Base-by-base conservation (phyloP, 2,888 invertebrate species). In the Lobophora halterata region DNA sequence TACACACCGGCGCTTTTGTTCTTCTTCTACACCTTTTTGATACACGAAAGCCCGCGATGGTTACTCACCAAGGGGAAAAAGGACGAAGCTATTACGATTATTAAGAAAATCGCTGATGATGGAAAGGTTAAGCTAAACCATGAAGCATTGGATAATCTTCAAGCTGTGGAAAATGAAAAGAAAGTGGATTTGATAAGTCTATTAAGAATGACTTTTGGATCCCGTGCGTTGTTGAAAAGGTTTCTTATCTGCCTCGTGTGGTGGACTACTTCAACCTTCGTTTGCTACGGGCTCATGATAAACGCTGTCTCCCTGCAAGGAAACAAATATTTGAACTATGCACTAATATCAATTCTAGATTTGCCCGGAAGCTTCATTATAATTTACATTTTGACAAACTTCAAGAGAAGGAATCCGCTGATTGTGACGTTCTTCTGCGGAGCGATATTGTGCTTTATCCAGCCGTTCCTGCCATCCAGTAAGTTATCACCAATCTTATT, bases 11-110 rank as follows among this genome's bases (percentile, higher is more conserved):
- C 92, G 0, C 64, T 94, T 4, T 65, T 93, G 0, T 90, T 93
- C 46, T 63, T 94, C 26, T 68, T 89, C 3, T 93, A 93, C 58
- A 87, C 90, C 24, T 92, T 91, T 86, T 56, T 91, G 0, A 73
- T 93, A 20, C 93, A 93, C 3, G 94, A 94, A 72, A 93, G 93
- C 31, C 89, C 93, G n/a, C 87, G 95, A 60, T 95, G 95, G 95
- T 82, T 95, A 2, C 72, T 94, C n/a, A 91, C 91, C 9, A 92
- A 92, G 65, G 91, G 91, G 2, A 88, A 89, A 46, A 89, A 89
- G 41, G 88, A 91, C 0, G 83, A 92, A 60, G 93, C 93, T 0
- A 83, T 90, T 41, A 66, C 64, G 1, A 89, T 93, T n/a, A 69
- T 93, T 24, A 75, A 88, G 6, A 90, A 88, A 52, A 90, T 93